Conservation (phyloP, 2,113 vertebrate species). For the Pteruthius melanotis region DNA sequence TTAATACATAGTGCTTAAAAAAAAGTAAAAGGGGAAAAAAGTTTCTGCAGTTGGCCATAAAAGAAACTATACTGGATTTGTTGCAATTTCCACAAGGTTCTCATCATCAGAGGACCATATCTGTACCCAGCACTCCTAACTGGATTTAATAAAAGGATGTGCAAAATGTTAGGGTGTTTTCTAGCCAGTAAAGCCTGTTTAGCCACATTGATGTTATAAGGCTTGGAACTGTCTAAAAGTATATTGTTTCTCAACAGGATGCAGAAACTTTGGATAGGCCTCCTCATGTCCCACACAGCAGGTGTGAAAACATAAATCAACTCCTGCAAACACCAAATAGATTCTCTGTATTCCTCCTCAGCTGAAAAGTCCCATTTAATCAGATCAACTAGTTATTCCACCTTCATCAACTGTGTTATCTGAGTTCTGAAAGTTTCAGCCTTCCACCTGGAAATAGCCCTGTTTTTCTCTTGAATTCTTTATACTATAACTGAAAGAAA, state of each 20-base stretch:
- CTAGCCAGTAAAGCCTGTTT: not conserved
- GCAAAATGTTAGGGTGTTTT: not conserved
- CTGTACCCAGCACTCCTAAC: not conserved
- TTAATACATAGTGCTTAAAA: not conserved
- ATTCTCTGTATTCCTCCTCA: not conserved
- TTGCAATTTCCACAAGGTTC: not conserved
- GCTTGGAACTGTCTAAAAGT: not conserved
- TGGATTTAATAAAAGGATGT: not conserved
- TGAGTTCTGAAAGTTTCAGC: not conserved
- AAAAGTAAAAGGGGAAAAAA: not conserved
- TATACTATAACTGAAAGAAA: not conserved
- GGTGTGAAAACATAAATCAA: not conserved
- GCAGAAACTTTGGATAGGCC: not conserved
- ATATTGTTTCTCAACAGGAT: not conserved
- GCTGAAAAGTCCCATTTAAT: not conserved
- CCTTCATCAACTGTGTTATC: not conserved
- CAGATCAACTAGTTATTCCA: not conserved
- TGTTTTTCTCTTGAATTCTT: not conserved
- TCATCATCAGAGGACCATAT: not conserved
- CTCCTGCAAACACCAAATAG: not conserved
- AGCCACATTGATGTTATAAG: not conserved
- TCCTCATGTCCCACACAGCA: not conserved
- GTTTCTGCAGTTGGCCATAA: not conserved
- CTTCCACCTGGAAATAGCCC: not conserved
- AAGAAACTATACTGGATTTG: not conserved